Percentiles rank a stretch among this genome's conserved stretches.
Conservation (phyloP, 1,140 invertebrate genomes). For the Microplitis demolitor region DNA sequence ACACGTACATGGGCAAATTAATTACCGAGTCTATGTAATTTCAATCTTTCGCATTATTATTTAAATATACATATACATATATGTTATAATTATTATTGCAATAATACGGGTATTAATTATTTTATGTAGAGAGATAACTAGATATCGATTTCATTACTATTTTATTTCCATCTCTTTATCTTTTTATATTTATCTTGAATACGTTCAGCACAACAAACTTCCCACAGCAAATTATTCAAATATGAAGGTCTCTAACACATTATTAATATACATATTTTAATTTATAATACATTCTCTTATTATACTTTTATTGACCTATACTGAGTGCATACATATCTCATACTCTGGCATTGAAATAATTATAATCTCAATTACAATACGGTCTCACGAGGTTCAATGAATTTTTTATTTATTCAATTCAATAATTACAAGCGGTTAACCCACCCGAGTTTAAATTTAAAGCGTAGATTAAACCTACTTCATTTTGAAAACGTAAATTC, state of each 20-base stretch:
- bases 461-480: no score
- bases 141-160: no score
- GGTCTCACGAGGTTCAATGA: not conserved
- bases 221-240: slow-evolving; percentile 20
- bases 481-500: no score
- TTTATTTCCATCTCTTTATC: no score
- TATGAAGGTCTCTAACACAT: slow-evolving; percentile 12
- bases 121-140: no score
- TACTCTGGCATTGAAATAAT: not conserved
- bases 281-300: not conserved
- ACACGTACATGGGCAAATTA: no score
- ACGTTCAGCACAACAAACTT: not conserved
- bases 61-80: no score
- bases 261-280: not conserved
- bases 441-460: not conserved
- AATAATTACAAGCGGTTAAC: not conserved
- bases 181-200: not conserved
- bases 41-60: no score
- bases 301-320: not conserved
- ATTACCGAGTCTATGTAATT: no score
- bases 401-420: not conserved
- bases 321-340: not conserved
- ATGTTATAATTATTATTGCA: no score
- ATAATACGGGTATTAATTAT: no score
- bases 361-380: slow-evolving; percentile 2